Evolutionary conservation across 2,888 invertebrate genomes (phyloP), one percentile per base, ranked within the genome.

Genomic region (Quadroppia sp.): DNA sequence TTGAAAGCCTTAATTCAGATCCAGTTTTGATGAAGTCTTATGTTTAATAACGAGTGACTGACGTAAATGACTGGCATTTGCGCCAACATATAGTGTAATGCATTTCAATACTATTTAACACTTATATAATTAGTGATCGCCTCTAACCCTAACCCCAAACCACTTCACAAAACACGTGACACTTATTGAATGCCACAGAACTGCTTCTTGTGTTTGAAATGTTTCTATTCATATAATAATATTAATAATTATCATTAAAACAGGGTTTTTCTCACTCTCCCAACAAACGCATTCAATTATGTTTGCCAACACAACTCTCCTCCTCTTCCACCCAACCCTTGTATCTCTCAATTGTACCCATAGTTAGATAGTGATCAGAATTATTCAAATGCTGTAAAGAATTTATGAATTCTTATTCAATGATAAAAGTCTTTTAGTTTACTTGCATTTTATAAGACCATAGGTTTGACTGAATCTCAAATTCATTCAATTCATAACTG

Each of bases 61-160:
- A 56, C 56, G 56, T 30, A 56, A 56, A 56, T 56, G 30, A 56
- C 13, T 20, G 25, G 20, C 23, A 23, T 53, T 45, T 45, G 23
- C 25, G 13, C 25, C 13, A 20, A 30, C 56, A 56, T 30, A 56
- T 15, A n/a, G n/a, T n/a, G n/a, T n/a, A 30, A 15, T 56, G 3
- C 28, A 56, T 30, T 56, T 56, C 30, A 56, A 56, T 20, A 64
- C 32, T n/a, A 36, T 15, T 64, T n/a, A 64, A 64, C n/a, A 64
- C 36, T 64, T 64, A 64, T 64, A 64, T 64, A 64, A 64, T 64
- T 64, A 64, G 61, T 64, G 32, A 64, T 36, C 36, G 61, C 61
- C 61, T 64, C 36, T 15, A 36, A 36, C 36, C 32, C n/a, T 36
- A 64, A 64, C 9, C 36, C 32, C n/a, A 20, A 64, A 64, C 9